Percentiles rank a stretch among this genome's conserved stretches.
These are phyloP conservation scores for Calliphora vomitoria DNA, from an alignment of 2,888 invertebrate genomes.

Conservation along the genomic window DNA sequence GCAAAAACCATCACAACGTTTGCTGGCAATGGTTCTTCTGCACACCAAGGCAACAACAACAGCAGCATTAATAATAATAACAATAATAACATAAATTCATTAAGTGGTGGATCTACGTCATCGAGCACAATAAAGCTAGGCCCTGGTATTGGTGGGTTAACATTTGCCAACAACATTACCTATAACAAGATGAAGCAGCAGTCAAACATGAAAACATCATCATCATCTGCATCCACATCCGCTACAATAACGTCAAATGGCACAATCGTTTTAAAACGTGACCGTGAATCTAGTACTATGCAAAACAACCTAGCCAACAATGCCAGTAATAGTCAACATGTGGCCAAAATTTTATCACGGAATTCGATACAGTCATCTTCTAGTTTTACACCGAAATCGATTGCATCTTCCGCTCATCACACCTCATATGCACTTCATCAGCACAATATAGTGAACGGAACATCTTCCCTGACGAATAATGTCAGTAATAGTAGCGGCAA, in stretches of 20 bases:
- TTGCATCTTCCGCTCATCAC: conserved; percentile 81
- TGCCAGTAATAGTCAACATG: conserved; percentile 72
- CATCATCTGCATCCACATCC: conserved; percentile 67
- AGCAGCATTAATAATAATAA: conserved; percentile 13
- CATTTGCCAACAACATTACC: conserved; percentile 84
- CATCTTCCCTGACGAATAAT: conserved; percentile 54
- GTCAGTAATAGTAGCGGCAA: conserved; percentile 72
- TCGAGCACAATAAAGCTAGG: conserved; percentile 84
- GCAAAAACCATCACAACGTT: conserved; percentile 54
- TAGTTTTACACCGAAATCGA: conserved; percentile 81
- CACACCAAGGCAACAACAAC: conserved; percentile 26
- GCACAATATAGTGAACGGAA: conserved; percentile 44
- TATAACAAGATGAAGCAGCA: conserved; percentile 84
- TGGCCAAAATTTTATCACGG: conserved; percentile 79
- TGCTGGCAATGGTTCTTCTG: conserved; percentile 40
- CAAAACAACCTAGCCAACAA: conserved; percentile 76
- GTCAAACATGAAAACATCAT: conserved; percentile 77
- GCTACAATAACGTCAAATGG: conserved; percentile 78
- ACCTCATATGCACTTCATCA: conserved; percentile 74
- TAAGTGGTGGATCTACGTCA: conserved; percentile 47
- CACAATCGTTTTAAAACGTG: conserved; percentile 80
- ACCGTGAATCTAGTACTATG: conserved; percentile 82
- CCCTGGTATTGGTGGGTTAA: conserved; percentile 84
- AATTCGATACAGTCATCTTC: conserved; percentile 75
- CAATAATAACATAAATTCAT: not conserved